Evolutionary conservation across 2,888 invertebrate genomes (phyloP).

Genomic region (Archaeoteleia sp.): DNA sequence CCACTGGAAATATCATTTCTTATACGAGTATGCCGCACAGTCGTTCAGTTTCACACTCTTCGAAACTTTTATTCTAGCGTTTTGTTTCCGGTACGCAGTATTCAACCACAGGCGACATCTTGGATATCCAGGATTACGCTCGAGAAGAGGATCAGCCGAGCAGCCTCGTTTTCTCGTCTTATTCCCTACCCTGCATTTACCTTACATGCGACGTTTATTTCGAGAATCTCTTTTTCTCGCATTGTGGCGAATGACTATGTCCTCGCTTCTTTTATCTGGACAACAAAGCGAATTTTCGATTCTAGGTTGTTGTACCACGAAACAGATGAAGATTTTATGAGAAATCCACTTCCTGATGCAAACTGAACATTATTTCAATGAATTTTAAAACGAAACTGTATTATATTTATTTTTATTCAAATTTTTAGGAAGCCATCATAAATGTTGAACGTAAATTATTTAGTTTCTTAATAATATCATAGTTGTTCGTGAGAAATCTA

Average conservation of each 20-base stretch:
- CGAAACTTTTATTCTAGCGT: conserved; percentile 43
- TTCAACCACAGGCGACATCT: conserved; percentile 43
- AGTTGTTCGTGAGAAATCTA: too few relatives aligned
- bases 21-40: conserved; percentile 1
- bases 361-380: too few relatives aligned
- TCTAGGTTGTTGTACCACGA: not conserved
- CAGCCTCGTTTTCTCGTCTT: conserved; percentile 38
- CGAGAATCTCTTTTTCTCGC: conserved; percentile 40
- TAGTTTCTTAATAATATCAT: too few relatives aligned
- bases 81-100: conserved; percentile 43
- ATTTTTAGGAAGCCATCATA: too few relatives aligned
- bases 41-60: conserved; percentile 35
- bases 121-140: conserved; percentile 44
- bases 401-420: too few relatives aligned
- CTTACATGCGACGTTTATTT: conserved; percentile 35
- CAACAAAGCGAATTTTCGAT: conserved; percentile 13
- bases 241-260: conserved; percentile 31
- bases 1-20: conserved; percentile 31
- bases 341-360: too few relatives aligned
- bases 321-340: conserved; percentile 1
- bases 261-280: conserved; percentile 34
- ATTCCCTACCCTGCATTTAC: conserved; percentile 32
- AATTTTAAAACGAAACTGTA: too few relatives aligned
- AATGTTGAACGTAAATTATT: too few relatives aligned
- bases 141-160: conserved; percentile 46